A percentile compares a stretch with the other conserved stretches of the same genome.
Conservation (phyloP, 2,797 vertebrate species). For the Crax fasciolata region DNA sequence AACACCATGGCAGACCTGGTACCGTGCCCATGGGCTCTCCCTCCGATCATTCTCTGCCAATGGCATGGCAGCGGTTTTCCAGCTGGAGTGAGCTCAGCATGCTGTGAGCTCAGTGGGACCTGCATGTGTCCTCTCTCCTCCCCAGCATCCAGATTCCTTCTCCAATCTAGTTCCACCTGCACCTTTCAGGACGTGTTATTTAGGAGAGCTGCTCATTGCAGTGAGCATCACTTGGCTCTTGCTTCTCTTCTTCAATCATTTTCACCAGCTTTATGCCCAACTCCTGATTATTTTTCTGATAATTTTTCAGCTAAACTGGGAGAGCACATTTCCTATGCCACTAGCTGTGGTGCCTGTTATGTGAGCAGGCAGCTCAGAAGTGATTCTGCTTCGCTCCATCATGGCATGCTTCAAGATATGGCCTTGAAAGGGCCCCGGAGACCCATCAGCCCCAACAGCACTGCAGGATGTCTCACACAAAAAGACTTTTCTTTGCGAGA, state of each 20-base stretch:
- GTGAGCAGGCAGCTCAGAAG: neutral
- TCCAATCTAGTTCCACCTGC: neutral
- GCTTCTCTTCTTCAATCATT: neutral
- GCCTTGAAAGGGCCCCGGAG: neutral
- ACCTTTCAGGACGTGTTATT: neutral
- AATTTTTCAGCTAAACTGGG: neutral
- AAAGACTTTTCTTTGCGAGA: neutral
- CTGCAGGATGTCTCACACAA: accelerated
- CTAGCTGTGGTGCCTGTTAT: accelerated
- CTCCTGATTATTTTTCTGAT: neutral
- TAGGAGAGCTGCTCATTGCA: neutral
- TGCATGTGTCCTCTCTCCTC: neutral
- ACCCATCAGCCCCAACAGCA: neutral
- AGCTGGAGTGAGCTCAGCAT: neutral
- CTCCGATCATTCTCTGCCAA: slow-evolving; percentile 9
- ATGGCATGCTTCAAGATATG: neutral
- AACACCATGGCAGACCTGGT: neutral
- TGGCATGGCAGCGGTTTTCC: neutral
- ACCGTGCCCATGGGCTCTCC: neutral
- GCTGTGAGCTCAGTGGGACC: neutral
- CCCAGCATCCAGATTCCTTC: slow-evolving; percentile 1
- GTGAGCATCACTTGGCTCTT: neutral
- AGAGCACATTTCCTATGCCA: neutral
- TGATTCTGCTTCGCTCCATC: neutral
- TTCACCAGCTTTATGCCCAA: neutral